A percentile compares a stretch with the other conserved stretches of the same genome.
These are phyloP conservation scores for Spinibarbus caldwelli DNA, from an alignment of 2,797 vertebrate genomes.

Conservation along the genomic window DNA sequence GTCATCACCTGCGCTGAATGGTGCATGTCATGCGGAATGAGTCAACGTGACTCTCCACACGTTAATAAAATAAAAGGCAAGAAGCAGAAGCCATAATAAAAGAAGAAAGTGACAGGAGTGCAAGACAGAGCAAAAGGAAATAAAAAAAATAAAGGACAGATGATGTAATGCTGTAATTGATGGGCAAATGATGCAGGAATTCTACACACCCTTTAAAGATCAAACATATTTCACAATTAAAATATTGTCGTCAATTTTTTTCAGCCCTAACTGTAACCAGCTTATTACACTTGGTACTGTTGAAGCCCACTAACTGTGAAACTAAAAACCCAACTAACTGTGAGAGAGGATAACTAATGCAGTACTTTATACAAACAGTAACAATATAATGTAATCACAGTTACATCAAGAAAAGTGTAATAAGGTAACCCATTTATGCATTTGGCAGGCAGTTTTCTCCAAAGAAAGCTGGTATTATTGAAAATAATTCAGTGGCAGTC, in stretches of 20 bases:
- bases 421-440: neutral
- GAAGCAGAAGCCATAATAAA: conserved; percentile 7
- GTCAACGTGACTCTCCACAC: neutral
- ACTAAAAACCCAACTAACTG: neutral
- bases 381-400: neutral
- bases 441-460: neutral
- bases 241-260: neutral
- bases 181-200: neutral
- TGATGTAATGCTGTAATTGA: neutral
- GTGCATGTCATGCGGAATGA: neutral
- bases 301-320: neutral
- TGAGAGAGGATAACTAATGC: neutral
- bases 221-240: neutral
- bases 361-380: neutral
- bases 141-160: neutral
- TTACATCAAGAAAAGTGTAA: neutral
- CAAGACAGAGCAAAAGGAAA: neutral
- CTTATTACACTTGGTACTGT: neutral
- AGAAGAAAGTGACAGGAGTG: neutral
- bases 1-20: neutral
- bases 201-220: neutral
- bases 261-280: neutral
- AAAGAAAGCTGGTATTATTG: neutral
- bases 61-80: neutral
- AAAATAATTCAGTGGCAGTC: neutral